These are phyloP conservation scores for Cetonia aurata DNA, from an alignment of 2,888 invertebrate genomes.

Conservation along the genomic window DNA sequence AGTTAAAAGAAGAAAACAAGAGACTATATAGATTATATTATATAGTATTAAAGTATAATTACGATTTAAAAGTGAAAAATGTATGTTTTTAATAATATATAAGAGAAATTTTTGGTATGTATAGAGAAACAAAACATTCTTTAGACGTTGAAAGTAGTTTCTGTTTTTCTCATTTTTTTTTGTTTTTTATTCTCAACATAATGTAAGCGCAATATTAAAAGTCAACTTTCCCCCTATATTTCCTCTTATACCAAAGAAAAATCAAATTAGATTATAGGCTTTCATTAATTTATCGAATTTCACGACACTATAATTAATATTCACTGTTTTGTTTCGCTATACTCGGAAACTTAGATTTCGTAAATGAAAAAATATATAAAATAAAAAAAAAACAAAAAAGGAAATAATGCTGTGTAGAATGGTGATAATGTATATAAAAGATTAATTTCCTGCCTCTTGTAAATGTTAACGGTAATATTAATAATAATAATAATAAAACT, in stretches of 20 bases:
- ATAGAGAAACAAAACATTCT: slow-evolving; percentile 20
- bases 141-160: neutral
- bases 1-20: slow-evolving; percentile 16
- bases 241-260: neutral
- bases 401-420: slow-evolving; percentile 55
- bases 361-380: slow-evolving; percentile 4
- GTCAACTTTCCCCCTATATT: neutral
- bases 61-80: slow-evolving; percentile 13
- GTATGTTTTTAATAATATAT: slow-evolving; percentile 29
- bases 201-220: neutral
- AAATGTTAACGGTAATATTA: slow-evolving; percentile 40
- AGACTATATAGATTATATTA: slow-evolving; percentile 14
- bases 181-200: neutral
- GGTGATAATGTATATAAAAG: slow-evolving; percentile 56
- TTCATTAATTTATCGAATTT: slow-evolving; percentile 15
- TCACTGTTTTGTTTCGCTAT: slow-evolving; percentile 2
- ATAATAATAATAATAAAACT: neutral
- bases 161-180: neutral
- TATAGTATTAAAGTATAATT: slow-evolving; percentile 35
- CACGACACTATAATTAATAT: slow-evolving; percentile 5
- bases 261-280: neutral
- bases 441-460: slow-evolving; percentile 50
- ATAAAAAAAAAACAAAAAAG: slow-evolving; percentile 42
- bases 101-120: slow-evolving; percentile 15
- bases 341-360: slow-evolving; percentile 13